These are phyloP conservation scores for Esox lucius DNA, from an alignment of 2,797 vertebrate genomes.

Conservation along the genomic window DNA sequence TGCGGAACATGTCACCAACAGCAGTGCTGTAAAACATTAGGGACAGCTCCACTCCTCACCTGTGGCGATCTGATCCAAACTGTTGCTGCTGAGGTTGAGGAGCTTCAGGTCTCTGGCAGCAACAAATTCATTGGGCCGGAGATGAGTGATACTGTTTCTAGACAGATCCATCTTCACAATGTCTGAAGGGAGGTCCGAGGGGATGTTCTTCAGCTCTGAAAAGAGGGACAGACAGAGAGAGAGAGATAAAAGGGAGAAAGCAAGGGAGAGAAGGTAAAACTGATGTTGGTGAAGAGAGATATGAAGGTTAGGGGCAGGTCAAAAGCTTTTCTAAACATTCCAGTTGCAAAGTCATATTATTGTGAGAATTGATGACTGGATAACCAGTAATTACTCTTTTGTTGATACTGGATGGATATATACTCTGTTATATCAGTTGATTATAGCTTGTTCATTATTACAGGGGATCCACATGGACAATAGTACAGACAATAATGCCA, in stretches of 20 bases:
- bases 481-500: too few relatives aligned
- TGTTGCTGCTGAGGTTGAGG: slow-evolving; percentile 92
- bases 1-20: not conserved
- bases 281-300: too few relatives aligned
- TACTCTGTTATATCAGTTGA: too few relatives aligned
- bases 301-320: not conserved
- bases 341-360: not conserved
- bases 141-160: slow-evolving; percentile 85
- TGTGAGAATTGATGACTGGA: not conserved
- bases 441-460: too few relatives aligned
- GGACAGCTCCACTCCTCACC: slow-evolving; percentile 69
- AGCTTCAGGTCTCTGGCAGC: slow-evolving; percentile 88
- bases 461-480: too few relatives aligned
- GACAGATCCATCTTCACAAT: slow-evolving; percentile 92
- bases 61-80: slow-evolving; percentile 84
- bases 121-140: slow-evolving; percentile 88
- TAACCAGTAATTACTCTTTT: too few relatives aligned
- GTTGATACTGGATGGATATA: too few relatives aligned
- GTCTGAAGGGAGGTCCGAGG: slow-evolving; percentile 85
- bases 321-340: not conserved
- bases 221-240: slow-evolving; percentile 40
- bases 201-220: slow-evolving; percentile 87
- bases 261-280: too few relatives aligned
- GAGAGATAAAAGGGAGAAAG: slow-evolving; percentile 23
- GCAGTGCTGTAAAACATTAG: not conserved